phyloP scores from a whole-genome alignment of 2,888 invertebrate genomes.

The Girardia tigrina region DNA sequence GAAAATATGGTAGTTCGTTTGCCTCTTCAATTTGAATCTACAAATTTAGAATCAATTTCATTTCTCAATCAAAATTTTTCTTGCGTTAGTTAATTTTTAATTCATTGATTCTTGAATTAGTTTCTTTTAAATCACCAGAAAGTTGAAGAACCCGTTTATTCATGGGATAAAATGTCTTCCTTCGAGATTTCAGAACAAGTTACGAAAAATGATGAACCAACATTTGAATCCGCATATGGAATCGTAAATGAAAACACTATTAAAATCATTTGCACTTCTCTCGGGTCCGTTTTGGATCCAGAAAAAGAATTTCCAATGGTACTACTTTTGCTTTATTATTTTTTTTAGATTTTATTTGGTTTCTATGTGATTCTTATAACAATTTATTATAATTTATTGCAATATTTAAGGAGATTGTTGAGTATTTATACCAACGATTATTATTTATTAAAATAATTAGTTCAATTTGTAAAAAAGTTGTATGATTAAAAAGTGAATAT shows the following conservation, averaged over 20 bases:
- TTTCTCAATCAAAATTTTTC: not conserved
- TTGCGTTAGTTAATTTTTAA: not conserved
- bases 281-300: not conserved
- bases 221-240: not conserved
- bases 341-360: too few relatives aligned
- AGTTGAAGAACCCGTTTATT: not conserved
- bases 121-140: too few relatives aligned
- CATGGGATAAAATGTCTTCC: not conserved
- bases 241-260: not conserved
- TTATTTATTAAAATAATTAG: too few relatives aligned
- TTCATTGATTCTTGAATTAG: too few relatives aligned
- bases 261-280: not conserved
- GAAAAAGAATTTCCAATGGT: not conserved
- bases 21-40: not conserved
- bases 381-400: too few relatives aligned
- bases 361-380: too few relatives aligned
- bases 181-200: not conserved
- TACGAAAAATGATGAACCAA: not conserved
- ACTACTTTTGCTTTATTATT: too few relatives aligned
- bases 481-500: too few relatives aligned
- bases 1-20: not conserved
- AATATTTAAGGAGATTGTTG: too few relatives aligned
- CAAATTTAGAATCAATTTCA: not conserved
- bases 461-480: too few relatives aligned
- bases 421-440: too few relatives aligned